These are phyloP conservation scores for Trachurus trachurus DNA, from an alignment of 2,797 vertebrate species.

Conservation along the genomic window DNA sequence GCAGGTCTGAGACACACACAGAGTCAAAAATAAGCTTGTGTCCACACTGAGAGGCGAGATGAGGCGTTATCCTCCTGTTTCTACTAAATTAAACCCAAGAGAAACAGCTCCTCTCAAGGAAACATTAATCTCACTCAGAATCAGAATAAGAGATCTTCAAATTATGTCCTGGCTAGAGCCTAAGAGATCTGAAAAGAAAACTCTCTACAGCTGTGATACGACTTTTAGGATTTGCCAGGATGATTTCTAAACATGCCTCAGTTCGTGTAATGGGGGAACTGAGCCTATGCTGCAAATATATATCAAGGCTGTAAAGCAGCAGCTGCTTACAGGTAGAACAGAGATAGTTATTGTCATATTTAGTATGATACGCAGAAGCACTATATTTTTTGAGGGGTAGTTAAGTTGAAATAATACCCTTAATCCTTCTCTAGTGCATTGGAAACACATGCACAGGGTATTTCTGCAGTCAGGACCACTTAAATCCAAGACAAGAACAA, in stretches of 20 bases:
- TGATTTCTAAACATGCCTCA: constrained; percentile 4
- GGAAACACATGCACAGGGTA: not conserved
- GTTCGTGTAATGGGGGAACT: not conserved
- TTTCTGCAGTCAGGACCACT: not conserved
- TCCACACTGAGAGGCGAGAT: not conserved
- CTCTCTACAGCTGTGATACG: not conserved
- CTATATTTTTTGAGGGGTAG: not conserved
- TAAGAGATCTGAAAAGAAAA: constrained; percentile 22
- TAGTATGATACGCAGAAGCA: not conserved
- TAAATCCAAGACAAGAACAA: no score
- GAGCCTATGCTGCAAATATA: not conserved
- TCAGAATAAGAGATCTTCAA: constrained; percentile 11
- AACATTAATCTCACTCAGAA: constrained; percentile 2
- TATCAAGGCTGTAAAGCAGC: not conserved
- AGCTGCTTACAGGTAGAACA: not conserved
- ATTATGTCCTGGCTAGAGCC: not conserved
- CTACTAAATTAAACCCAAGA: constrained; percentile 22
- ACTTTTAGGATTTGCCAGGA: constrained; percentile 22
- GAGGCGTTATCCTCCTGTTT: not conserved
- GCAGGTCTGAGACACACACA: constrained; percentile 87
- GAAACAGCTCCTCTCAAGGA: not conserved
- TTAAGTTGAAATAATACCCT: constrained; percentile 6
- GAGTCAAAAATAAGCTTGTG: constrained; percentile 6
- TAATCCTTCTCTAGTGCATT: constrained; percentile 10
- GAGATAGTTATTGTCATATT: not conserved